Base-by-base conservation (phyloP, 1,140 invertebrate genomes). In the Panulirus ornatus region DNA sequence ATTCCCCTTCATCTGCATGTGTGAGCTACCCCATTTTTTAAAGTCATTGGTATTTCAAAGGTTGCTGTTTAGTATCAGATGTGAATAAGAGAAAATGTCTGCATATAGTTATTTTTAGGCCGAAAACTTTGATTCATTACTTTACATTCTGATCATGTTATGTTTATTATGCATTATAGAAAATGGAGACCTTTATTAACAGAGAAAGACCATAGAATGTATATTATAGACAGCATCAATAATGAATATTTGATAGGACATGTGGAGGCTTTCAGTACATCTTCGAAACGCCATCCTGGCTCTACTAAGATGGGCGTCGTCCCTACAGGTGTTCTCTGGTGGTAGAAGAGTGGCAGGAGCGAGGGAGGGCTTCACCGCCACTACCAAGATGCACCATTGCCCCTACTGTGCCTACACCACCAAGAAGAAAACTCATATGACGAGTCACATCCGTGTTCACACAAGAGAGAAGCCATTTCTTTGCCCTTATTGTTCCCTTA, bases 381-480 rank as follows among this genome's bases (percentile, higher is more conserved):
- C 30, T 9, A 38, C 40, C 58, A 89, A 81, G 78, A 81, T 71
- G 58, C 87, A 89, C 40, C 79, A 82, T 83, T 89, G 87, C 70
- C 87, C 87, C 79, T 89, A 51, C 87, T 89, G 87, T 83, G 54
- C 34, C 78, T 89, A 89, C 79, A 44, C 63, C 42, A 89, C 87
- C 27, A 47, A 27, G 54, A 89, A 89, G 87, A 89, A 89, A 89
- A 89, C 87, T 47, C 87, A 89, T 70, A 89, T 89, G 87, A 89
- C 87, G 30, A 89, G 44, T 89, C 87, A 89, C 78, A 83, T 89
- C 78, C 87, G 87, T 14, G 78, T 89, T 47, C 87, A 89, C 40
- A 89, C 87, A 36, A 89, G 75, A 73, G 87, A 89, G 79, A 82
- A 83, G 66, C 87, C 87, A 36, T 89, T 89, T 44, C 66, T 79